These are phyloP conservation scores for Rosalia funebris DNA, from an alignment of 2,888 invertebrate genomes.

Conservation along the genomic window DNA sequence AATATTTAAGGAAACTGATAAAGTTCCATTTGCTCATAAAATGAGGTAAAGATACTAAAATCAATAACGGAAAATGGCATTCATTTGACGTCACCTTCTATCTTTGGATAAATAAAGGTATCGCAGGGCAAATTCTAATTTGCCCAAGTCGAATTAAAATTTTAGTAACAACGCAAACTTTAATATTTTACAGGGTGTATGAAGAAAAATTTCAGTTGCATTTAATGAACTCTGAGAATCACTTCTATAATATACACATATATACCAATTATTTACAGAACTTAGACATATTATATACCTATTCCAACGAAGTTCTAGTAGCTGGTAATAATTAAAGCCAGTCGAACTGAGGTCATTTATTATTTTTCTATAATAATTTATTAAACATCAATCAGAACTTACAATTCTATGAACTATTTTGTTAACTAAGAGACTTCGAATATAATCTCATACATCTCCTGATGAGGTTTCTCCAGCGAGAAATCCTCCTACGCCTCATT, in stretches of 20 bases:
- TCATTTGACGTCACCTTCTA: not conserved
- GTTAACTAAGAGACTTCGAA: too few relatives aligned
- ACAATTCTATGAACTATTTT: too few relatives aligned
- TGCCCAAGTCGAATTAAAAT: not conserved
- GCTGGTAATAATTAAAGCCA: too few relatives aligned
- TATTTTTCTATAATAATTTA: too few relatives aligned
- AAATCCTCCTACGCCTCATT: too few relatives aligned
- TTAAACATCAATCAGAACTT: too few relatives aligned
- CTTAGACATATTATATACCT: too few relatives aligned
- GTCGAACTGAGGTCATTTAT: too few relatives aligned
- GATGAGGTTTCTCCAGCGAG: too few relatives aligned
- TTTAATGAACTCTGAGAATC: not conserved
- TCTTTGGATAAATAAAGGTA: not conserved
- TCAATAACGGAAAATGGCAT: constrained; percentile 9
- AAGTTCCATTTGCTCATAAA: constrained; percentile 24
- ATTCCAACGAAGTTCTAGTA: too few relatives aligned
- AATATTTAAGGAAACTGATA: constrained; percentile 20
- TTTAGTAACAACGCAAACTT: not conserved
- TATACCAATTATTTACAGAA: not conserved
- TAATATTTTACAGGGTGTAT: not conserved
- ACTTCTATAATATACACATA: not conserved
- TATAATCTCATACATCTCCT: too few relatives aligned
- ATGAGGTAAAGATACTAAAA: constrained; percentile 13
- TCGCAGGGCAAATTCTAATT: not conserved
- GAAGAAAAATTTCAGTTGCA: not conserved